Base-by-base conservation (phyloP, 2,888 invertebrate species). In the Zygogramma bicolorata region DNA sequence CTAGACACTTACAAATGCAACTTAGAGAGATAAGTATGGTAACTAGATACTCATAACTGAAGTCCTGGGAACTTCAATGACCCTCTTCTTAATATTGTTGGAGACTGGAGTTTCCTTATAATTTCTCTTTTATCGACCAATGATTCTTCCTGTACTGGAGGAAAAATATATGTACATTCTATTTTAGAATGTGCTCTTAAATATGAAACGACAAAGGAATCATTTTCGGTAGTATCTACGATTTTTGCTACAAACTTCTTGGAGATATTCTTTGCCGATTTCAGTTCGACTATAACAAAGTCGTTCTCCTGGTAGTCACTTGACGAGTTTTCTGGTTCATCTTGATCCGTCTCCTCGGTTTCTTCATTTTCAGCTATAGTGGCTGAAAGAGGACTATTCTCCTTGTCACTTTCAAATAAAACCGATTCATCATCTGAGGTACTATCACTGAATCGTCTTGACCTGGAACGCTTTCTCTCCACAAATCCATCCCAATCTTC, bases 141-240 rank as follows among this genome's bases (percentile, higher is more conserved):
- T 57, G 27, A 57, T 57, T 57, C 22, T 57, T 57, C 57, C 57
- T 57, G 57, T 57, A 57, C 57, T 57, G 13, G 57, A 57, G 27
- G 57, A 57, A 57, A 57, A 57, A 25, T 8, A 57, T 57, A 57
- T 57, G 57, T 20, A 57, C 57, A 57, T 57, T 20, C 57, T 57
- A 57, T 57, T 57, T 57, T 25, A 57, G 22, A 57, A 57, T 57
- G 27, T 57, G 57, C 57, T 57, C 57, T 57, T 57, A 25, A 57
- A 57, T 57, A 57, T 57, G 57, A 57, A 57, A 57, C 57, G 27
- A 57, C 57, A 57, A 57, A 57, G 57, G 27, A 57, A 57, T 57
- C 57, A 57, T 57, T 57, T 57, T 22, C 57, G 57, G 57, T 57
- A 57, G 57, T 27, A 34, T 34, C 34, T 20, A 57, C 22, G 57